Evolutionary conservation across 2,888 invertebrate genomes (phyloP).

Genomic region (Volucella inanis): DNA sequence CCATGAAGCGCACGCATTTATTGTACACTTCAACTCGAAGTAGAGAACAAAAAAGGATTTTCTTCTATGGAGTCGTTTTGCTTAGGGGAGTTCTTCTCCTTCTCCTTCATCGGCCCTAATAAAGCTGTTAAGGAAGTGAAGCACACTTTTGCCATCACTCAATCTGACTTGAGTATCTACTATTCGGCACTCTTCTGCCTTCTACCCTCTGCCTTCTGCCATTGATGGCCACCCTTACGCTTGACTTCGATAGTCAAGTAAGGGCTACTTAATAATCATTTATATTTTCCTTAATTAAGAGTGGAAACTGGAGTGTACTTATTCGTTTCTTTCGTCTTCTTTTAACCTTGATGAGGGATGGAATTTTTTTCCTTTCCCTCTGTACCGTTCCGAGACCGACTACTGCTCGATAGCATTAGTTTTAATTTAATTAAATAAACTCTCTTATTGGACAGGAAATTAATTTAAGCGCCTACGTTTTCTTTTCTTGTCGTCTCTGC

Average conservation of each 20-base stretch:
- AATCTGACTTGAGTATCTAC: conserved; percentile 61
- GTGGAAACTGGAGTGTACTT: conserved; percentile 37
- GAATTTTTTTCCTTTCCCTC: conserved; percentile 18
- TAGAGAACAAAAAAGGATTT: conserved; percentile 34
- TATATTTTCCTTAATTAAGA: conserved; percentile 74
- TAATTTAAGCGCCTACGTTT: conserved; percentile 70
- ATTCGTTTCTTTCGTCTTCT: conserved; percentile 9
- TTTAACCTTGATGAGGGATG: conserved; percentile 11
- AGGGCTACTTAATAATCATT: conserved; percentile 74
- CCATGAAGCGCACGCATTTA: conserved; percentile 36
- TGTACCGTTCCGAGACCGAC: neutral
- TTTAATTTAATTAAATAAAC: conserved; percentile 76
- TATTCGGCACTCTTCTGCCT: neutral
- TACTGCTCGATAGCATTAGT: conserved; percentile 55
- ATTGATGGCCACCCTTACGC: conserved; percentile 2
- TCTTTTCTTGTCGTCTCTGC: neutral
- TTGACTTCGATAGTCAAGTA: conserved; percentile 68
- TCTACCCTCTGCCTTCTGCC: neutral
- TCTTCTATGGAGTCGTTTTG: conserved; percentile 17
- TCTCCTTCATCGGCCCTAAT: conserved; percentile 41
- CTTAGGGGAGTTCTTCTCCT: neutral
- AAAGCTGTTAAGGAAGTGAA: conserved; percentile 72
- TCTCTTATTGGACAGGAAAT: conserved; percentile 75
- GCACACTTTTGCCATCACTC: conserved; percentile 70
- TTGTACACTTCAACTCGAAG: neutral